Evolutionary conservation across 2,888 invertebrate species (phyloP), one percentile per base, ranked within the genome.

Genomic region (Endotricha flammealis): DNA sequence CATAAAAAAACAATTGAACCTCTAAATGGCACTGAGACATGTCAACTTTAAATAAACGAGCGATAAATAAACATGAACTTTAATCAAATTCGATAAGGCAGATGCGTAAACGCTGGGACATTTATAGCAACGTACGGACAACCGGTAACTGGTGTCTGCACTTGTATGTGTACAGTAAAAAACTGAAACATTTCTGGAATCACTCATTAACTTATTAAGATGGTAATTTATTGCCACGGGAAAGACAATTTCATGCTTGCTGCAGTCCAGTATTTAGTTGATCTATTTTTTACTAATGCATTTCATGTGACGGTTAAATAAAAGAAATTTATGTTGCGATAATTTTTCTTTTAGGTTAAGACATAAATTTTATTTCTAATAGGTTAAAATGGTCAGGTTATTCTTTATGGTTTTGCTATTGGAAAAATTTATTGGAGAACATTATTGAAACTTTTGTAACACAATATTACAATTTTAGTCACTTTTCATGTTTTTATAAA

Each of bases 81-180:
- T 83, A 83, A 85, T 85, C 79, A 83, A 85, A 83, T 83, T 82
- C 83, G 76, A 70, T 73, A 72, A 77, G 77, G 85, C 85, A 86
- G 85, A 83, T 85, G 85, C 68, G 64, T 63, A 52, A 20, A n/a
- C 20, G 20, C 20, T 42, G 48, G 57, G 45, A 48, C 55, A 46
- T 73, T 75, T 82, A 83, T 68, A 81, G 83, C 51, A 70, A 74
- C 9, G 8, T 75, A 83, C 73, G 80, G 70, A 71, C 50, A 64
- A 51, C 63, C 68, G 63, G 68, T 64, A 67, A 61, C 64, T n/a
- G 12, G 7, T 7, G 53, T 60, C 65, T 70, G 58, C 71, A 73
- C 79, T 75, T 65, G 66, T 52, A 62, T 48, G 55, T 58, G 46
- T 38, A 48, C 41, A 44, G 41, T 57, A 64, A 85, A 83, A 83